A percentile compares a stretch with the other conserved stretches of the same genome.
phyloP scores from a whole-genome alignment of 2,888 invertebrate genomes.

The Artemia sp. region DNA sequence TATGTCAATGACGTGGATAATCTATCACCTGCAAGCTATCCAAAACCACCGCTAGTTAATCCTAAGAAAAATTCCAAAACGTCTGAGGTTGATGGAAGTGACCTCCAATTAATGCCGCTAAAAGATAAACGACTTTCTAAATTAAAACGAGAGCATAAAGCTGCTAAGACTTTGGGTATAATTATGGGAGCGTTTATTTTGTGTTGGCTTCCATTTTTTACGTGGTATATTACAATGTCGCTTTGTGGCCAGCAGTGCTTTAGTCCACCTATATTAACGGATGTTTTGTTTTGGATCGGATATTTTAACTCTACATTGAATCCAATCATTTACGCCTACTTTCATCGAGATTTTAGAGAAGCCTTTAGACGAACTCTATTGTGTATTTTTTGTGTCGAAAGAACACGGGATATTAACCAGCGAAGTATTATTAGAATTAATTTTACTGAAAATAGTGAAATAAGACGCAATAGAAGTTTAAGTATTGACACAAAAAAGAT shows the following conservation, averaged over 20 bases:
- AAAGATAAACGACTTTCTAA: conserved; percentile 74
- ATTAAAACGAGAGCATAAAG: conserved; percentile 86
- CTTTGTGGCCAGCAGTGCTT: conserved; percentile 61
- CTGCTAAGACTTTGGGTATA: conserved; percentile 84
- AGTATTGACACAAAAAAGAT: background rate
- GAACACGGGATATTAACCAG: background rate
- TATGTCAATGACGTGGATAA: background rate
- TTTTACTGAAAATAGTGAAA: background rate
- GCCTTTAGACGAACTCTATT: conserved; percentile 84
- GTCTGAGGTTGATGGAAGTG: conserved; percentile 30
- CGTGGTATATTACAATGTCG: conserved; percentile 77
- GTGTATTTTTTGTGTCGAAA: conserved; percentile 59
- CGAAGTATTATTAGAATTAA: background rate
- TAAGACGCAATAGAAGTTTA: background rate
- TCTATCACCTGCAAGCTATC: background rate
- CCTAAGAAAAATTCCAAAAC: background rate
- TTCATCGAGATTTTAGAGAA: conserved; percentile 91
- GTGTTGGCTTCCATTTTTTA: conserved; percentile 91
- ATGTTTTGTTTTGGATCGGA: conserved; percentile 92
- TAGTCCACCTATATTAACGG: conserved; percentile 68
- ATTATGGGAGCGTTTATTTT: conserved; percentile 93
- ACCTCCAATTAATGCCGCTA: conserved; percentile 63
- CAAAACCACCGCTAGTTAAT: background rate
- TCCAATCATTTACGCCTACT: conserved; percentile 78
- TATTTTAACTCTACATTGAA: conserved; percentile 95